Percentiles rank a stretch among this genome's conserved stretches.
These are phyloP conservation scores for Sylvilagus floridanus DNA, from an alignment of 2,797 vertebrate species.

Conservation along the genomic window DNA sequence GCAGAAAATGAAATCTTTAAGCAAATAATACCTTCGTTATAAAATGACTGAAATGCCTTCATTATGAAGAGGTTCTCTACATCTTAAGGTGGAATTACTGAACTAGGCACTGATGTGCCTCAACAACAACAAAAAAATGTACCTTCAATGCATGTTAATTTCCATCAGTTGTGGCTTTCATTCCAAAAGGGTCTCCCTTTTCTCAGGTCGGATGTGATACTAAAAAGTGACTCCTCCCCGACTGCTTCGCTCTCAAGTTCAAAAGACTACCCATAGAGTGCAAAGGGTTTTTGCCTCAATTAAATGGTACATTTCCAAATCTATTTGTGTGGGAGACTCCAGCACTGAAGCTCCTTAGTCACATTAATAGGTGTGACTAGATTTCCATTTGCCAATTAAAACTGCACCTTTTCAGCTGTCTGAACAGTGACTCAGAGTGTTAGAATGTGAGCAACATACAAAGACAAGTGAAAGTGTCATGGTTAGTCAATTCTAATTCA, in stretches of 20 bases:
- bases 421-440: not conserved
- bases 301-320: conserved; percentile 48
- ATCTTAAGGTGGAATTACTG: conserved; percentile 18
- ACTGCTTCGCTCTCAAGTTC: not conserved
- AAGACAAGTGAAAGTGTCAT: not conserved
- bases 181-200: not conserved
- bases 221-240: not conserved
- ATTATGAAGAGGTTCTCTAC: not conserved
- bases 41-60: not conserved
- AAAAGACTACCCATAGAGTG: conserved; percentile 18
- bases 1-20: not conserved
- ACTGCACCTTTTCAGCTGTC: not conserved
- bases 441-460: not conserved
- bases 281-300: conserved; percentile 33
- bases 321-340: conserved; percentile 37
- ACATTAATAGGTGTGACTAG: conserved; percentile 54
- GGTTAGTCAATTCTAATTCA: not conserved
- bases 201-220: not conserved
- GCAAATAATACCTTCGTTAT: not conserved
- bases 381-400: conserved; percentile 55
- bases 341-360: not conserved
- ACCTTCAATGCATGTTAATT: not conserved
- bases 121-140: not conserved
- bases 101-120: not conserved
- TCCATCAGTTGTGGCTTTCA: not conserved